Evolutionary conservation across 1,140 invertebrate genomes (phyloP).

Genomic region (Drosophila insularis): DNA sequence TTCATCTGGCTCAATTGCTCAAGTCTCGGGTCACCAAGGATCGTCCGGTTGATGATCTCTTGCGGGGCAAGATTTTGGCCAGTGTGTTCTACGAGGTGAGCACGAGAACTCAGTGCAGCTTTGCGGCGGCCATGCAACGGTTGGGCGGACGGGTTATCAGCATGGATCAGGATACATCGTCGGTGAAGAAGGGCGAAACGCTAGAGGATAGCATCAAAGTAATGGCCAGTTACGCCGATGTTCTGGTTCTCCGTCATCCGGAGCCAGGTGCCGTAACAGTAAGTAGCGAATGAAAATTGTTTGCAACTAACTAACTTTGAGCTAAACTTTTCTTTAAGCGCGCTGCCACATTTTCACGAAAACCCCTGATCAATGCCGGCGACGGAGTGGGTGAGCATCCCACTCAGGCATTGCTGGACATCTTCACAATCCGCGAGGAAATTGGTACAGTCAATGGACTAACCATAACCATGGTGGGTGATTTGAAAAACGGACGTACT

Average conservation of each 20-base stretch:
- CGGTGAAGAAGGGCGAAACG: slow-evolving; percentile 98
- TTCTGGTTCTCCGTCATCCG: slow-evolving; percentile 97
- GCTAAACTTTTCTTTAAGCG: slow-evolving; percentile 85
- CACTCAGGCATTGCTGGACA: slow-evolving; percentile 97
- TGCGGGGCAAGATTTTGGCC: slow-evolving; percentile 97
- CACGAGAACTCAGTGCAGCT: slow-evolving; percentile 97
- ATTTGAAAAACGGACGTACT: slow-evolving; percentile 98
- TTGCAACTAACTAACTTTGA: too few species aligned
- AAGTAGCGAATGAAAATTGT: slow-evolving; percentile 67
- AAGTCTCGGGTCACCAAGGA: slow-evolving; percentile 92
- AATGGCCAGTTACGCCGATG: slow-evolving; percentile 94
- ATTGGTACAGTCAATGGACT: slow-evolving; percentile 98
- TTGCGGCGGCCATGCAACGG: slow-evolving; percentile 97
- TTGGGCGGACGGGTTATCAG: slow-evolving; percentile 95
- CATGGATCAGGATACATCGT: slow-evolving; percentile 95
- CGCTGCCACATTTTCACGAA: slow-evolving; percentile 91
- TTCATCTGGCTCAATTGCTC: slow-evolving; percentile 95
- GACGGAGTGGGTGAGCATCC: slow-evolving; percentile 99
- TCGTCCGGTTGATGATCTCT: slow-evolving; percentile 91
- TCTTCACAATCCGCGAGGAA: slow-evolving; percentile 99
- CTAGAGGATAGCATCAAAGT: slow-evolving; percentile 94
- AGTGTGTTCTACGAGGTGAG: slow-evolving; percentile 99
- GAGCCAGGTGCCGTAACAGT: slow-evolving; percentile 95
- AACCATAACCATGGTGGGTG: slow-evolving; percentile 96
- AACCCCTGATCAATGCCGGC: slow-evolving; percentile 98